A percentile compares a stretch with the other conserved stretches of the same genome.
phyloP scores from a whole-genome alignment of 2,113 vertebrate genomes.

The Bubalus kerabau region DNA sequence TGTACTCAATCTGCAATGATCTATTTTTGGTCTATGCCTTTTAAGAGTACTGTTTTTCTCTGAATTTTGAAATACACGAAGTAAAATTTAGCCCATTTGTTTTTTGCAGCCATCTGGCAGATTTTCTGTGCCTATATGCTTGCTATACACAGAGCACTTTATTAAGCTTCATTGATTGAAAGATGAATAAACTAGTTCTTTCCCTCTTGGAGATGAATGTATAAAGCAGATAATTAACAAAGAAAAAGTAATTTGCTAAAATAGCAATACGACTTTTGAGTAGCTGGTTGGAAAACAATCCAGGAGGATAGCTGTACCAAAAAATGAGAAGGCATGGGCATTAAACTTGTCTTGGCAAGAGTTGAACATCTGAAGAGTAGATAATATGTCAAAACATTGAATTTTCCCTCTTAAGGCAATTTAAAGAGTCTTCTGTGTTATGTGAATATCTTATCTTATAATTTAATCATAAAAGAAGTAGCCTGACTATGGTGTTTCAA shows the following conservation, averaged over 20 bases:
- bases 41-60: neutral
- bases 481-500: neutral
- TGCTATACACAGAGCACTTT: constrained; percentile 11
- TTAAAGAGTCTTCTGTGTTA: neutral
- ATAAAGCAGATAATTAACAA: neutral
- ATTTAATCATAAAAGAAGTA: neutral
- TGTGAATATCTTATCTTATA: neutral
- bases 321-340: neutral
- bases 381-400: neutral
- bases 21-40: neutral
- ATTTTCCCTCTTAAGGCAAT: neutral
- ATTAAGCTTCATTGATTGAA: constrained; percentile 16
- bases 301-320: neutral
- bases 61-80: constrained; percentile 42
- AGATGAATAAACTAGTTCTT: constrained; percentile 2
- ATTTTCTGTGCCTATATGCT: neutral
- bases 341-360: neutral
- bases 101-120: neutral
- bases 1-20: neutral
- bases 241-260: neutral
- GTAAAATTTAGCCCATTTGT: neutral
- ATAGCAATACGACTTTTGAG: neutral
- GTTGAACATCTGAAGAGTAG: neutral
- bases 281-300: neutral
- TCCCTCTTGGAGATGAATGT: neutral